These are phyloP conservation scores for Kryphioiulus occultus DNA, from an alignment of 2,888 invertebrate genomes.

Conservation along the genomic window DNA sequence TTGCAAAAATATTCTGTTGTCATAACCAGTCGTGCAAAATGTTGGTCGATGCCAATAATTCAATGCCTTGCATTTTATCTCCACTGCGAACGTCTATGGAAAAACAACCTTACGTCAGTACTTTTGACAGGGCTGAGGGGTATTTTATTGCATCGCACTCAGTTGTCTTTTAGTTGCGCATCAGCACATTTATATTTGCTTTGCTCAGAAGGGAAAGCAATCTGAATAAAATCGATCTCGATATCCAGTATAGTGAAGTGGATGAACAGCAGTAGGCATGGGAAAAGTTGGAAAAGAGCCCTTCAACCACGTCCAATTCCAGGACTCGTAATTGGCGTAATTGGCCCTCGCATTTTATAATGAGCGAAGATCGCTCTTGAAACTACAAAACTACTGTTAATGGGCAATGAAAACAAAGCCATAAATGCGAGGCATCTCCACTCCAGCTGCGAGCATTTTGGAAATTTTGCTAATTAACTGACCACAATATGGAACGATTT, in stretches of 20 bases:
- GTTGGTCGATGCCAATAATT: too few species aligned
- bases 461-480: conserved; percentile 39
- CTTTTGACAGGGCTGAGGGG: not conserved
- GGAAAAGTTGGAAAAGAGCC: not conserved
- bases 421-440: conserved; percentile 16
- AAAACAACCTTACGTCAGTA: not conserved
- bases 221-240: not conserved
- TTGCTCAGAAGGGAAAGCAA: not conserved
- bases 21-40: too few species aligned
- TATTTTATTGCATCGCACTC: not conserved
- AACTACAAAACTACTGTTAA: conserved; percentile 36
- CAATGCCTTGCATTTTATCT: not conserved
- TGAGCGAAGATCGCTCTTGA: conserved; percentile 34
- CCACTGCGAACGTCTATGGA: not conserved
- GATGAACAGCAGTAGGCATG: not conserved
- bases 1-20: too few species aligned
- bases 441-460: conserved; percentile 32
- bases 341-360: conserved; percentile 25
- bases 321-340: conserved; percentile 7
- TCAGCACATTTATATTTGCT: not conserved
- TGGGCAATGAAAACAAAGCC: conserved; percentile 40
- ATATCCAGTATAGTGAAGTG: not conserved
- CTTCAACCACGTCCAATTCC: not conserved
- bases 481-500: conserved; percentile 34
- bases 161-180: not conserved